phyloP scores from a whole-genome alignment of 2,888 invertebrate genomes.

The Alentia gelatinosa region DNA sequence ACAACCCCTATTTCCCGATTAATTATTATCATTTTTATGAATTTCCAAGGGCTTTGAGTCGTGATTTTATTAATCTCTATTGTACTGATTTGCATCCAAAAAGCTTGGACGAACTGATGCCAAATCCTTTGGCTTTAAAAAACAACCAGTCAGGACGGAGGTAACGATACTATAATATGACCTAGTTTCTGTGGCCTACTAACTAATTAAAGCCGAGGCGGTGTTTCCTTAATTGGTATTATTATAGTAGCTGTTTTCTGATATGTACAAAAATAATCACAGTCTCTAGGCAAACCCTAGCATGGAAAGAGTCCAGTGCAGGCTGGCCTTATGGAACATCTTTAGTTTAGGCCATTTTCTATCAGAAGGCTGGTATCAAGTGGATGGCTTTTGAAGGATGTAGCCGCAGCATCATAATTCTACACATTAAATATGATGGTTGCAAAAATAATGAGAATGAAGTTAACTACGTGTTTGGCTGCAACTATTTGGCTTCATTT shows the following conservation, averaged over 20 bases:
- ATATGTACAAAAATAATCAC: constrained; percentile 19
- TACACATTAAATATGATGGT: background rate
- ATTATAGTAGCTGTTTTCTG: background rate
- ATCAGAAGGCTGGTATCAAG: constrained; percentile 4
- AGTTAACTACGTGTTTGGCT: constrained; percentile 12
- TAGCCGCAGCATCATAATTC: background rate
- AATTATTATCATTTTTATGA: background rate
- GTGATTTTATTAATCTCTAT: constrained; percentile 13
- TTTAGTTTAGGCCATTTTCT: constrained; percentile 26
- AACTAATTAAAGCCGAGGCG: constrained; percentile 31
- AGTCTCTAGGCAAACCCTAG: constrained; percentile 43
- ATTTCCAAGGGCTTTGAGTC: background rate
- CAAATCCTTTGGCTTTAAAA: constrained; percentile 51
- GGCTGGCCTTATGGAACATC: background rate
- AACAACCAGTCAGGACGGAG: constrained; percentile 51
- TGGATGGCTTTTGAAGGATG: constrained; percentile 1
- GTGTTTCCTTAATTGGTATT: constrained; percentile 42
- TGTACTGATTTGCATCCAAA: constrained; percentile 50
- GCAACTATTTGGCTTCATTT: constrained; percentile 22
- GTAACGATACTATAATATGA: constrained; percentile 30
- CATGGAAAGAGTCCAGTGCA: background rate
- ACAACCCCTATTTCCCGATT: background rate
- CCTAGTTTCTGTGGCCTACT: constrained; percentile 51
- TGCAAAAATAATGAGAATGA: constrained; percentile 12
- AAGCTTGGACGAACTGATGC: constrained; percentile 50